Conservation (phyloP, 2,113 vertebrate species). For the Platanista minor region DNA sequence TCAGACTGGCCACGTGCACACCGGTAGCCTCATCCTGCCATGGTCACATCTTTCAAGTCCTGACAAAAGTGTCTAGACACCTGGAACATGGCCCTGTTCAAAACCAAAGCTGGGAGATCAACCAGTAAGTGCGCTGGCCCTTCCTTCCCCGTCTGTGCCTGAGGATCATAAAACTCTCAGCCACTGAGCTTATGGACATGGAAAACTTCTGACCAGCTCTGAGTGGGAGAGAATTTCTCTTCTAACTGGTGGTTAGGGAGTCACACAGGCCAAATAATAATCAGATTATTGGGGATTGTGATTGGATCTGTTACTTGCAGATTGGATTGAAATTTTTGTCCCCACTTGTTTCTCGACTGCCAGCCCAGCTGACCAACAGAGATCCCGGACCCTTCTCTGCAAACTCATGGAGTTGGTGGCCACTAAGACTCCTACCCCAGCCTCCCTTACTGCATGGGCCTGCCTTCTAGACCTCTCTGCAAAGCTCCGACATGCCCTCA, state of each 20-base stretch:
- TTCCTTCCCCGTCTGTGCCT: background rate
- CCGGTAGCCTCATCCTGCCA: background rate
- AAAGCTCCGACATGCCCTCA: background rate
- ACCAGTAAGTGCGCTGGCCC: background rate
- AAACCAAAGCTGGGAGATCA: background rate
- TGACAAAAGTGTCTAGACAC: background rate
- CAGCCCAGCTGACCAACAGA: background rate
- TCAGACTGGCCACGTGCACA: background rate
- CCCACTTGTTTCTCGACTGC: background rate
- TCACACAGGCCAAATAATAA: background rate
- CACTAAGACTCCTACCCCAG: background rate
- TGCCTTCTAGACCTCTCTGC: background rate
- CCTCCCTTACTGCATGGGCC: background rate
- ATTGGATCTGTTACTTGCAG: background rate
- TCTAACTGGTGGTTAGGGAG: background rate
- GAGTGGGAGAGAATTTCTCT: background rate
- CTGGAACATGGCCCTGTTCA: background rate
- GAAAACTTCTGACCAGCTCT: background rate
- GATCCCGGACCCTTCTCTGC: background rate
- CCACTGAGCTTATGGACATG: background rate
- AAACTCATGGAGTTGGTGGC: background rate
- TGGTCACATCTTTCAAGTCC: background rate
- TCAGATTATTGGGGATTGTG: background rate
- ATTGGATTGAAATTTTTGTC: background rate
- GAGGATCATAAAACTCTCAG: background rate